These are phyloP conservation scores for Abrostola triplasia DNA, from an alignment of 2,888 invertebrate species.

Conservation along the genomic window DNA sequence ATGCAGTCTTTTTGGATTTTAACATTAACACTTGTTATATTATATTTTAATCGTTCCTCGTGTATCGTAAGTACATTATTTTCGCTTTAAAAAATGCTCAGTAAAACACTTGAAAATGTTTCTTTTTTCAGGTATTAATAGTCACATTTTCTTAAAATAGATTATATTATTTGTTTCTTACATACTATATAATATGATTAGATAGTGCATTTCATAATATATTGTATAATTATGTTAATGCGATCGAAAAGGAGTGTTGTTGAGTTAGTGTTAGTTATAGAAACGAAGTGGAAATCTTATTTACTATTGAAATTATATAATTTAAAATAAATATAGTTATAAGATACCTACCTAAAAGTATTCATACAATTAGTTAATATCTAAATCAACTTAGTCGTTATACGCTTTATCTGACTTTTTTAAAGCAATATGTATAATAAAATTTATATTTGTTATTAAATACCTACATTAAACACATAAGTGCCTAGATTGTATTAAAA, in stretches of 20 bases:
- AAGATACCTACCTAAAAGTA: too few relatives aligned
- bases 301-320: too few relatives aligned
- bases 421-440: too few relatives aligned
- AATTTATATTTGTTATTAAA: too few relatives aligned
- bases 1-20: too few relatives aligned
- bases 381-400: too few relatives aligned
- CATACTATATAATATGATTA: neutral
- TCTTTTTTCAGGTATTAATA: neutral
- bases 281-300: neutral
- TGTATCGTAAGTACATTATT: constrained; percentile 42
- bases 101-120: constrained; percentile 6
- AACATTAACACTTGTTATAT: neutral
- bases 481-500: too few relatives aligned
- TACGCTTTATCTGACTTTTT: too few relatives aligned
- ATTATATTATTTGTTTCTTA: neutral
- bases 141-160: neutral
- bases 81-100: constrained; percentile 44
- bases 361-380: too few relatives aligned
- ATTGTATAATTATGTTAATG: neutral
- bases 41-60: constrained; percentile 63
- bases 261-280: too few relatives aligned
- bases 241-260: neutral
- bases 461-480: too few relatives aligned
- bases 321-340: neutral
- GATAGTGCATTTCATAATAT: neutral